phyloP scores from a whole-genome alignment of 2,797 vertebrate genomes.

The Picus viridis region DNA sequence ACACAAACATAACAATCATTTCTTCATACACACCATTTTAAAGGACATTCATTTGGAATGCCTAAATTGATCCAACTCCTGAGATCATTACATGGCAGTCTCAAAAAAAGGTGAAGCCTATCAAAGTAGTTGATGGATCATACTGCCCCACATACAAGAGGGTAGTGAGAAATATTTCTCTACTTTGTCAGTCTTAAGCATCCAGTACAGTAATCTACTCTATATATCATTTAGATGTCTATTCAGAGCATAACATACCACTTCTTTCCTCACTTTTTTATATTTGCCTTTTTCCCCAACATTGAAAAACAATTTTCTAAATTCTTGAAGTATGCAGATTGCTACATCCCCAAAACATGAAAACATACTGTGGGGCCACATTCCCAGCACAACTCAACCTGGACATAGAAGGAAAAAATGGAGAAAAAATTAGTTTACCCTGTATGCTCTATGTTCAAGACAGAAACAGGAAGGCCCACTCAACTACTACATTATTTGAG shows the following conservation, averaged over 20 bases:
- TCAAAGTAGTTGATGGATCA: conserved; percentile 68
- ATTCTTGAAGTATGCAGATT: not conserved
- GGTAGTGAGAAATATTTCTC: conserved; percentile 58
- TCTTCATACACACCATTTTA: conserved; percentile 57
- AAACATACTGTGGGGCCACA: not conserved
- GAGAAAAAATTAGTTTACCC: not conserved
- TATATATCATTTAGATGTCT: not conserved
- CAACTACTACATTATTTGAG: not conserved
- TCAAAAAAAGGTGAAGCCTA: conserved; percentile 56
- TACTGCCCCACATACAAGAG: conserved; percentile 52
- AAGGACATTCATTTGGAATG: conserved; percentile 55
- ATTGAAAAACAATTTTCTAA: not conserved
- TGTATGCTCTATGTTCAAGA: not conserved
- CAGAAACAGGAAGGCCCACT: not conserved
- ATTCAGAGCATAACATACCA: not conserved
- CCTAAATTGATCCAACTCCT: conserved; percentile 68
- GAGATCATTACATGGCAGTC: conserved; percentile 53
- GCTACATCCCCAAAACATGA: not conserved
- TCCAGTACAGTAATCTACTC: not conserved
- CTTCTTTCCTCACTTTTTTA: not conserved
- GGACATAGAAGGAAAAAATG: not conserved
- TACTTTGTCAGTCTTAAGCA: conserved; percentile 47
- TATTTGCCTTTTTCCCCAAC: not conserved
- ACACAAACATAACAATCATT: conserved; percentile 58
- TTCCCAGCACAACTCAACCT: not conserved